Evolutionary conservation across 2,888 invertebrate species (phyloP).

Genomic region (Raillietiella orientalis): DNA sequence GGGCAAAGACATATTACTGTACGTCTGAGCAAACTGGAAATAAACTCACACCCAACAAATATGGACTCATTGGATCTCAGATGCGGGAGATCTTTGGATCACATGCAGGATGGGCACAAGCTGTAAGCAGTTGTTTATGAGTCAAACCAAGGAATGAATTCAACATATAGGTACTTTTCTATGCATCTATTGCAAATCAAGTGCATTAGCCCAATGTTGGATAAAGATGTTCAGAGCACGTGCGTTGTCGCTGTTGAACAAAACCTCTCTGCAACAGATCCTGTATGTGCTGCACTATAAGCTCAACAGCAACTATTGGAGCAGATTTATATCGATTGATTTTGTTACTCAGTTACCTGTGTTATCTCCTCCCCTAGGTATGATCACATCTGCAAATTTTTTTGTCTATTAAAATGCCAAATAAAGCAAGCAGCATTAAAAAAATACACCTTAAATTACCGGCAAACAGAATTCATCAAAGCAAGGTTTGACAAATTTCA

Average conservation of each 20-base stretch:
- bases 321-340: constrained; percentile 10
- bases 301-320: constrained; percentile 78
- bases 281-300: constrained; percentile 87
- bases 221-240: too few species aligned
- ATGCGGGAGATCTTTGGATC: constrained; percentile 50
- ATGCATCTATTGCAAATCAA: too few species aligned
- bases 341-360: constrained; percentile 42
- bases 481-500: constrained; percentile 95
- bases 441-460: constrained; percentile 20
- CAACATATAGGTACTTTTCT: too few species aligned
- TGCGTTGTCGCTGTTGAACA: too few species aligned
- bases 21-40: constrained; percentile 38
- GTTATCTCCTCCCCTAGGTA: constrained; percentile 93
- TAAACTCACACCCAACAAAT: constrained; percentile 43
- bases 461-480: constrained; percentile 97
- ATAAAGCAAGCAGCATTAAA: constrained; percentile 4
- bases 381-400: constrained; percentile 97
- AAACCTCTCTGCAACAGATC: constrained; percentile 56
- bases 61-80: constrained; percentile 49
- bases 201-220: too few species aligned
- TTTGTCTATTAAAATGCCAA: constrained; percentile 56
- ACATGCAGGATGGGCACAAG: constrained; percentile 80
- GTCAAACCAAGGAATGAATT: too few species aligned
- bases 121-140: too few species aligned
- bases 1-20: constrained; percentile 45